phyloP scores from a whole-genome alignment of 1,140 invertebrate species.

The Drosophila eugracilis region DNA sequence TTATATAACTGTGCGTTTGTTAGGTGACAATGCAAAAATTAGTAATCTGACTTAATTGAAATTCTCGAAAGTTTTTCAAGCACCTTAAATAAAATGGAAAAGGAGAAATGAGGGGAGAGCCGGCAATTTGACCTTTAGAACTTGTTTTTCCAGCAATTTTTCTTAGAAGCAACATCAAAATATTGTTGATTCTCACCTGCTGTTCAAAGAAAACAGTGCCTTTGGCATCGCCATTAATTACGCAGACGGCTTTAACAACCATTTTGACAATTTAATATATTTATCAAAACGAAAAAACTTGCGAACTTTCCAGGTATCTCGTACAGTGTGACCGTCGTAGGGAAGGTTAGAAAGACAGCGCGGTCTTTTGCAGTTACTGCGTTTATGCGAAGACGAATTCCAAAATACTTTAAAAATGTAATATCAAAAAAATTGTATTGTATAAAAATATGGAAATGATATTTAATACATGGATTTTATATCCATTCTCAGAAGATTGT shows the following conservation, averaged over 20 bases:
- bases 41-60: conserved; percentile 38
- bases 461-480: too few species aligned
- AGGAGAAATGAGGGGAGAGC: conserved; percentile 19
- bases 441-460: too few species aligned
- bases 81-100: conserved; percentile 1
- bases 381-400: neutral
- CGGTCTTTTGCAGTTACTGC: neutral
- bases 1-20: conserved; percentile 69
- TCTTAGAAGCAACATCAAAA: neutral
- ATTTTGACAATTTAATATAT: conserved; percentile 69
- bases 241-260: conserved; percentile 92
- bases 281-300: conserved; percentile 11
- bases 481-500: too few species aligned
- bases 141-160: conserved; percentile 6
- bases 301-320: conserved; percentile 16
- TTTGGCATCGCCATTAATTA: conserved; percentile 92
- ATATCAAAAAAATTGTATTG: too few species aligned
- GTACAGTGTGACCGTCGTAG: neutral
- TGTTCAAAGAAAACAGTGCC: conserved; percentile 93
- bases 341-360: neutral
- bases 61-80: conserved; percentile 22
- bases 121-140: conserved; percentile 67
- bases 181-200: conserved; percentile 86
- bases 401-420: too few species aligned
- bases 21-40: conserved; percentile 56